phyloP scores from a whole-genome alignment of 1,140 invertebrate species.

The Macrosteles quadrilineatus region DNA sequence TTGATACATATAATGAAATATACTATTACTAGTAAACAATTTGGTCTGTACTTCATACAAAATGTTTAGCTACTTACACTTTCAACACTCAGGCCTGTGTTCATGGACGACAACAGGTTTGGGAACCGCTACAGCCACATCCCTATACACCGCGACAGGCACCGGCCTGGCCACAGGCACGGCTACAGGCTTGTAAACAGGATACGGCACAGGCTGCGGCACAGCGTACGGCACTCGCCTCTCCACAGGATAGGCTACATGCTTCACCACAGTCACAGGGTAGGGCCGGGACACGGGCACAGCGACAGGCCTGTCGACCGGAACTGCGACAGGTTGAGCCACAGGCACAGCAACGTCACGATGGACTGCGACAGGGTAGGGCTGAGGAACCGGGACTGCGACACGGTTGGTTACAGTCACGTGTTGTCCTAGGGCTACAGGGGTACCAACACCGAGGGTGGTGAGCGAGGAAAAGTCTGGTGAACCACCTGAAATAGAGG shows the following conservation, averaged over 20 bases:
- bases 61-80: too few species aligned
- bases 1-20: too few species aligned
- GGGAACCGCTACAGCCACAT: background rate
- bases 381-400: constrained; percentile 35
- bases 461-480: background rate
- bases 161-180: constrained; percentile 47
- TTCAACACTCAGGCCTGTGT: background rate
- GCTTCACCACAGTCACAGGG: constrained; percentile 17
- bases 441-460: background rate
- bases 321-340: constrained; percentile 32
- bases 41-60: too few species aligned
- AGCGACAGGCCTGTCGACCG: constrained; percentile 50
- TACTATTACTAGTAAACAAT: too few species aligned
- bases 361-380: constrained; percentile 38
- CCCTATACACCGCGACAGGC: background rate
- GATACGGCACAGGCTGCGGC: constrained; percentile 42
- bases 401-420: constrained; percentile 48
- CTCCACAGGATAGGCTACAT: constrained; percentile 32
- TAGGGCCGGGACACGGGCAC: constrained; percentile 38
- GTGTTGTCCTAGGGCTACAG: constrained; percentile 61
- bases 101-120: background rate
- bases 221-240: constrained; percentile 35
- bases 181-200: constrained; percentile 23
- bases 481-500: background rate
- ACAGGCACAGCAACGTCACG: constrained; percentile 37